phyloP scores from a whole-genome alignment of 2,888 invertebrate species.

The Caenorhabditis wallacei region DNA sequence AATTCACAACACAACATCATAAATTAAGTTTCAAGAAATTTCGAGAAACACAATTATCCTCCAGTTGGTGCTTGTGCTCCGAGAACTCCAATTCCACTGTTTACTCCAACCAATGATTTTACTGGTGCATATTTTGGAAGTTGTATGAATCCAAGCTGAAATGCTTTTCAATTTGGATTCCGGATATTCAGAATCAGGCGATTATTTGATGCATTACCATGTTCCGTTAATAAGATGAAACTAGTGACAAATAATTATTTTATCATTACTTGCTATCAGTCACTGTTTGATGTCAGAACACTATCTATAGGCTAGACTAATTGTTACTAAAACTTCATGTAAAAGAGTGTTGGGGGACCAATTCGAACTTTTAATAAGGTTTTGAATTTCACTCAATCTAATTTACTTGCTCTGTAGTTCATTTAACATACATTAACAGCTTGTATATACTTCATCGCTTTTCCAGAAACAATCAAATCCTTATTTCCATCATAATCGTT shows the following conservation, averaged over 20 bases:
- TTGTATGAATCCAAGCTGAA: constrained; percentile 68
- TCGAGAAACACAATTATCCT: background rate
- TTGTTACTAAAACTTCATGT: background rate
- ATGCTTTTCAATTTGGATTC: background rate
- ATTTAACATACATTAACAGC: constrained; percentile 53
- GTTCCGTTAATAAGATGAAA: background rate
- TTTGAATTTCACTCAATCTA: no score
- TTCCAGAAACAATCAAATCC: constrained; percentile 73
- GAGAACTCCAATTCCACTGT: constrained; percentile 68
- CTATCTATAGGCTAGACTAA: background rate
- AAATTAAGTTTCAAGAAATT: background rate
- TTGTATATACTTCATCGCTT: constrained; percentile 67
- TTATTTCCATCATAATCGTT: constrained; percentile 78
- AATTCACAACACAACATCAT: background rate
- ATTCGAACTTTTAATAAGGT: no score
- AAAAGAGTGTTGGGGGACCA: no score
- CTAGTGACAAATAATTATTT: background rate
- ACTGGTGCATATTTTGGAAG: constrained; percentile 62
- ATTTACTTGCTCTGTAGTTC: no score
- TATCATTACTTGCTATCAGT: background rate
- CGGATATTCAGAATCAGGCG: background rate
- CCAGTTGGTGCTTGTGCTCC: constrained; percentile 52
- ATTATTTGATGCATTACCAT: background rate
- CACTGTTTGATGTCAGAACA: no score
- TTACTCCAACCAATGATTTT: constrained; percentile 67